phyloP scores from a whole-genome alignment of 2,888 invertebrate genomes.

The Pheosia gnoma region DNA sequence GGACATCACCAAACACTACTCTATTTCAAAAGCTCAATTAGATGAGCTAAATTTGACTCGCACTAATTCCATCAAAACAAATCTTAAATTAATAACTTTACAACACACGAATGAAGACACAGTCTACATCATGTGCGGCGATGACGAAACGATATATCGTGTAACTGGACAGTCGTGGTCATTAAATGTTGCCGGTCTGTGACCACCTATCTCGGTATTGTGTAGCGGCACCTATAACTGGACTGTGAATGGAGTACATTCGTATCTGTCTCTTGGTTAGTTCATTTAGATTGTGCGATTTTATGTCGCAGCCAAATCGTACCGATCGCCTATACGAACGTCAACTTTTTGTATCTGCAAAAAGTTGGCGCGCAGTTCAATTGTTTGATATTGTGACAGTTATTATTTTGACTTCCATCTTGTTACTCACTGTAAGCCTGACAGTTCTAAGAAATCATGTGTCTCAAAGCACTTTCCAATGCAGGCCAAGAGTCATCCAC shows the following conservation, averaged over 20 bases:
- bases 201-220: conserved; percentile 66
- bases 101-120: conserved; percentile 6
- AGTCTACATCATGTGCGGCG: conserved; percentile 8
- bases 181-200: conserved; percentile 81
- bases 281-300: conserved; percentile 44
- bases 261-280: conserved; percentile 68
- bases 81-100: conserved; percentile 2
- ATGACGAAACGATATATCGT: conserved; percentile 8
- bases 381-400: too few species aligned
- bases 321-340: neutral
- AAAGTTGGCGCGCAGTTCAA: too few species aligned
- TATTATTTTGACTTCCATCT: too few species aligned
- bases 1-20: too few species aligned
- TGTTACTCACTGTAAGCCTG: too few species aligned
- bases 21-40: neutral
- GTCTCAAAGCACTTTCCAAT: too few species aligned
- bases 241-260: conserved; percentile 78
- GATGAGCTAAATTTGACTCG: neutral
- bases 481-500: too few species aligned
- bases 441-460: too few species aligned
- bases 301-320: neutral
- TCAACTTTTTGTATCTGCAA: too few species aligned
- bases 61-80: conserved; percentile 6
- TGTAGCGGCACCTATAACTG: conserved; percentile 81
- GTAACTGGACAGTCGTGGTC: conserved; percentile 71